Conservation (phyloP, 1,140 invertebrate genomes). For the Phenacoccus solenopsis region DNA sequence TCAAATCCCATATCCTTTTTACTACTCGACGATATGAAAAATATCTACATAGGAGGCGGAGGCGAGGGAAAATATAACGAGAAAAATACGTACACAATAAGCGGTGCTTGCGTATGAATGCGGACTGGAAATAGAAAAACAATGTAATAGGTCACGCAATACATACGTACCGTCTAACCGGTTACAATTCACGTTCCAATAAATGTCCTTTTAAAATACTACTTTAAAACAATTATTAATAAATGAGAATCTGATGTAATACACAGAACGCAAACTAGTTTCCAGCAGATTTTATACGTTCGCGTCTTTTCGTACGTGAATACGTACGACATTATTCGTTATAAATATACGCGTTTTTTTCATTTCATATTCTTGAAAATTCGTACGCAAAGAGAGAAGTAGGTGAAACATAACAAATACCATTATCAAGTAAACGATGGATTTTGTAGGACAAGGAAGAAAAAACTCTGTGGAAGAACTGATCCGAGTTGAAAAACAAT, state of each 20-base stretch:
- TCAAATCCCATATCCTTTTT: background rate
- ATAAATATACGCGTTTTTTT: no score
- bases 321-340: background rate
- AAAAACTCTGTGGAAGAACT: no score
- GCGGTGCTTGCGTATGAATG: no score
- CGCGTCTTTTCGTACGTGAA: background rate
- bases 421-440: no score
- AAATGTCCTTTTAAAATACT: background rate
- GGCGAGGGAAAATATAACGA: background rate
- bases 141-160: slow-evolving; percentile 1
- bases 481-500: no score
- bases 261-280: background rate
- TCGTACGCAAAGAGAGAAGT: no score
- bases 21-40: background rate
- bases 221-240: background rate
- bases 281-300: background rate
- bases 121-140: background rate
- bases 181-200: slow-evolving; percentile 1
- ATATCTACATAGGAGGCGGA: no score
- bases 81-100: no score
- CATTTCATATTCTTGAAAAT: no score
- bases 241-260: background rate
- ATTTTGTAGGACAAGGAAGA: no score
- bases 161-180: background rate
- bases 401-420: no score